Evolutionary conservation across 2,888 invertebrate species (phyloP).

Genomic region (Tenodera sinensis): DNA sequence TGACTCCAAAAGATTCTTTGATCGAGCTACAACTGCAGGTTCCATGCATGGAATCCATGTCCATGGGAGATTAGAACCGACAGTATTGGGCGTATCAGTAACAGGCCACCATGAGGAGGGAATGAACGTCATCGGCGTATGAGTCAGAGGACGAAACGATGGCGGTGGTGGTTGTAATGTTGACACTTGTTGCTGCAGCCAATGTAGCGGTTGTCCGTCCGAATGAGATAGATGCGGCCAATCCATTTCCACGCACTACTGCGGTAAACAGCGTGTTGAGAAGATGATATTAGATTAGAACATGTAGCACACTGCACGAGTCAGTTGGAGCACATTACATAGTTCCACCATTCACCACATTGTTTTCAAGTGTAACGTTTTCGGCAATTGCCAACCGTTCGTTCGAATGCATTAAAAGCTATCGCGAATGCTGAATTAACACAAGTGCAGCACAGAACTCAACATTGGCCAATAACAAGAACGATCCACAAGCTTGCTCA

Average conservation of each 20-base stretch:
- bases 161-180: constrained; percentile 6
- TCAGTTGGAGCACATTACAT: neutral
- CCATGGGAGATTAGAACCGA: constrained; percentile 10
- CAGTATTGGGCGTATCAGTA: constrained; percentile 44
- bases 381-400: neutral
- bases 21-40: neutral
- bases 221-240: constrained; percentile 49
- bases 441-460: neutral
- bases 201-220: constrained; percentile 41
- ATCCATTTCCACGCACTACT: neutral
- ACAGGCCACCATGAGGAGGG: constrained; percentile 51
- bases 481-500: neutral
- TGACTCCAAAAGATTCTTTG: neutral
- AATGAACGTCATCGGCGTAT: constrained; percentile 56
- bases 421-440: neutral
- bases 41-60: constrained; percentile 24
- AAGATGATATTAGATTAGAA: neutral
- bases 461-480: neutral
- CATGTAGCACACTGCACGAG: neutral
- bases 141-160: constrained; percentile 11
- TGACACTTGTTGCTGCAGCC: constrained; percentile 23
- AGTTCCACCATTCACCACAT: neutral
- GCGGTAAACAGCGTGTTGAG: too few relatives aligned
- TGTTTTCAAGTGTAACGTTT: neutral
- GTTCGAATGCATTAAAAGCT: neutral